Evolutionary conservation across 2,113 vertebrate genomes (phyloP).

Genomic region (Lethenteron reissneri): DNA sequence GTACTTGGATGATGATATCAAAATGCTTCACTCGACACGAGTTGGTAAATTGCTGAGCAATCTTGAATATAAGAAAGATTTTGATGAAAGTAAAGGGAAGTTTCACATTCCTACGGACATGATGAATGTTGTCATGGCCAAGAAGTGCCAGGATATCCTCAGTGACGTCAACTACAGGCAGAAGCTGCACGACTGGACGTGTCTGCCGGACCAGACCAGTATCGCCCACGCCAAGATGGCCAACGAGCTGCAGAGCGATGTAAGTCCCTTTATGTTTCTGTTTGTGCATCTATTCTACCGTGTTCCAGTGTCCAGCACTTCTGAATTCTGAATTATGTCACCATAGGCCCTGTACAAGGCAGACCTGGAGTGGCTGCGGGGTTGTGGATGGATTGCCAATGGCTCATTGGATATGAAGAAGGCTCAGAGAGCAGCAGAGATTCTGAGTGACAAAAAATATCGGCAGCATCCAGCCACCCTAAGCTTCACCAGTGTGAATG

Average conservation of each 20-base stretch:
- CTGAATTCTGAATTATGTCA: background rate
- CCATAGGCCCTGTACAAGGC: slow-evolving; percentile 64
- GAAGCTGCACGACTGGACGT: slow-evolving; percentile 73
- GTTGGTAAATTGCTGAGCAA: slow-evolving; percentile 67
- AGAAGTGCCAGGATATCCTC: slow-evolving; percentile 75
- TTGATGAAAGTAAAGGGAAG: slow-evolving; percentile 55
- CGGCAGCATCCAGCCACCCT: slow-evolving; percentile 2
- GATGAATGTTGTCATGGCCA: slow-evolving; percentile 67
- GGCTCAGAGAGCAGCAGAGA: slow-evolving; percentile 37
- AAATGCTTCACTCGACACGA: slow-evolving; percentile 41
- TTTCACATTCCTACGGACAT: slow-evolving; percentile 66
- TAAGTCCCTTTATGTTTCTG: slow-evolving; percentile 18
- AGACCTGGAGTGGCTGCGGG: slow-evolving; percentile 82
- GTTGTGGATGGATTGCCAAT: slow-evolving; percentile 70
- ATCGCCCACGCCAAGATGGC: slow-evolving; percentile 42
- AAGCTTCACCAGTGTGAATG: background rate
- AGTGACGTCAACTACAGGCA: slow-evolving; percentile 63
- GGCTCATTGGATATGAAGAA: slow-evolving; percentile 24
- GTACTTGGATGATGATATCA: slow-evolving; percentile 55
- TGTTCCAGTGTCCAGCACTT: too few species aligned
- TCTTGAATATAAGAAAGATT: slow-evolving; percentile 62
- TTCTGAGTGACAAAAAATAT: slow-evolving; percentile 66
- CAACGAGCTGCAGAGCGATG: slow-evolving; percentile 85
- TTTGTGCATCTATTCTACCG: too few species aligned
- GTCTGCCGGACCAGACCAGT: slow-evolving; percentile 55